A percentile compares a stretch with the other conserved stretches of the same genome.
These are phyloP conservation scores for Notoglanidium macrostoma DNA, from an alignment of 2,797 vertebrate species.

Conservation along the genomic window DNA sequence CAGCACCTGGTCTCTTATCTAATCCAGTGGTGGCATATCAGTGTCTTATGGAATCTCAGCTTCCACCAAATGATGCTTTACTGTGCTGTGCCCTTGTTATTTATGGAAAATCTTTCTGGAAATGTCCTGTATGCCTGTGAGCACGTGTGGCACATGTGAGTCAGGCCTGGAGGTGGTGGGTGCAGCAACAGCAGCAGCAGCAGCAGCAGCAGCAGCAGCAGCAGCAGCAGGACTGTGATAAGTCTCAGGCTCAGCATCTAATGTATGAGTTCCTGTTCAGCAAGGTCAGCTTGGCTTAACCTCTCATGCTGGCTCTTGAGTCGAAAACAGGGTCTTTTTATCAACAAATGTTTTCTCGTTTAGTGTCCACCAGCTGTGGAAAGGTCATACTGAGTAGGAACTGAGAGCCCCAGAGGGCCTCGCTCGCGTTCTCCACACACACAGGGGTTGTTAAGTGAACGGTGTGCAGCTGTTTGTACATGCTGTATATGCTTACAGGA, in stretches of 20 bases:
- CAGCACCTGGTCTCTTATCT: not conserved
- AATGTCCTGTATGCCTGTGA: slow-evolving; percentile 8
- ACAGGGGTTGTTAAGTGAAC: slow-evolving; percentile 43
- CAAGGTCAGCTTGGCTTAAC: slow-evolving; percentile 28
- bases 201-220: slow-evolving; percentile 20
- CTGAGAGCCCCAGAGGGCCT: slow-evolving; percentile 29
- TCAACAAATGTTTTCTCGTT: slow-evolving; percentile 40
- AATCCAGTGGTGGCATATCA: not conserved
- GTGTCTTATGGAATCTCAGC: not conserved
- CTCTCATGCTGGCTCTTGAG: slow-evolving; percentile 26
- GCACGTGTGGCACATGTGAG: slow-evolving; percentile 41
- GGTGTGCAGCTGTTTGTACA: slow-evolving; percentile 51
- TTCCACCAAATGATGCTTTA: slow-evolving; percentile 9
- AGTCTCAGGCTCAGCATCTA: slow-evolving; percentile 24
- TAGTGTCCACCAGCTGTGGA: slow-evolving; percentile 45
- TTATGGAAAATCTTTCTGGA: slow-evolving; percentile 24
- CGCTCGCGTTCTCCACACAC: slow-evolving; percentile 22
- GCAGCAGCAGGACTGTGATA: slow-evolving; percentile 26
- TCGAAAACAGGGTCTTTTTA: slow-evolving; percentile 37
- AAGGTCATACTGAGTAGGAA: slow-evolving; percentile 39
- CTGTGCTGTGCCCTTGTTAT: not conserved
- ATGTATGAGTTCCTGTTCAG: slow-evolving; percentile 35
- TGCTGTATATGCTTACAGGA: slow-evolving; percentile 31
- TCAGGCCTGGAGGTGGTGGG: slow-evolving; percentile 41
- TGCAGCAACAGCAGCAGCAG: slow-evolving; percentile 24